Evolutionary conservation across 1,140 invertebrate genomes (phyloP).

Genomic region (Leptopilina clavipes): DNA sequence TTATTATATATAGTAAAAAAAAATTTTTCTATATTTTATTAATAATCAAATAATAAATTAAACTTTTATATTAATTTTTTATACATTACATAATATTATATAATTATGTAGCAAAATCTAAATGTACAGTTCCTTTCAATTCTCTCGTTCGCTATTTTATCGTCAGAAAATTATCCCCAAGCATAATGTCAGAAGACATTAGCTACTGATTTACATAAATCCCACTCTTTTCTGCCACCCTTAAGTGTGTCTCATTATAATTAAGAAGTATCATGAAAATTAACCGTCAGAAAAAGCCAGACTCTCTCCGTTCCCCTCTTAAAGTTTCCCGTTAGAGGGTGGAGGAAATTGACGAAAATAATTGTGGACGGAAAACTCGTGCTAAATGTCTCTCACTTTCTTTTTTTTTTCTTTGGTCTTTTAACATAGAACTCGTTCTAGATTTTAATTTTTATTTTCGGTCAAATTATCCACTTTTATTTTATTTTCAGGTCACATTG

Average conservation of each 20-base stretch:
- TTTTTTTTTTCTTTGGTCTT: neutral
- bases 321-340: neutral
- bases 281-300: slow-evolving; percentile 65
- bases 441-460: no score
- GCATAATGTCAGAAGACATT: slow-evolving; percentile 74
- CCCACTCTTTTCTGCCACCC: slow-evolving; percentile 57
- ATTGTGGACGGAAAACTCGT: slow-evolving; percentile 23
- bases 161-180: slow-evolving; percentile 33
- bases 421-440: no score
- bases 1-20: no score
- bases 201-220: slow-evolving; percentile 73
- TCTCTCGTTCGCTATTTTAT: slow-evolving; percentile 41
- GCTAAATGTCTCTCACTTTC: slow-evolving; percentile 15
- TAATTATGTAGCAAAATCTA: no score
- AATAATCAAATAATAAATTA: no score
- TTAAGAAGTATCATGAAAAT: slow-evolving; percentile 73
- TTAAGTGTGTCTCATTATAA: slow-evolving; percentile 72
- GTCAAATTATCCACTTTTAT: no score
- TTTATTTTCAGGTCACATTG: no score
- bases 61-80: no score
- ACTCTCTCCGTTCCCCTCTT: slow-evolving; percentile 4
- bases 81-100: no score
- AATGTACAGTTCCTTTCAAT: slow-evolving; percentile 37
- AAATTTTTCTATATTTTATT: no score
- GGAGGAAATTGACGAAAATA: slow-evolving; percentile 5